Base-by-base conservation (phyloP, 1,140 invertebrate species). In the Gonatopus flavifemur region DNA sequence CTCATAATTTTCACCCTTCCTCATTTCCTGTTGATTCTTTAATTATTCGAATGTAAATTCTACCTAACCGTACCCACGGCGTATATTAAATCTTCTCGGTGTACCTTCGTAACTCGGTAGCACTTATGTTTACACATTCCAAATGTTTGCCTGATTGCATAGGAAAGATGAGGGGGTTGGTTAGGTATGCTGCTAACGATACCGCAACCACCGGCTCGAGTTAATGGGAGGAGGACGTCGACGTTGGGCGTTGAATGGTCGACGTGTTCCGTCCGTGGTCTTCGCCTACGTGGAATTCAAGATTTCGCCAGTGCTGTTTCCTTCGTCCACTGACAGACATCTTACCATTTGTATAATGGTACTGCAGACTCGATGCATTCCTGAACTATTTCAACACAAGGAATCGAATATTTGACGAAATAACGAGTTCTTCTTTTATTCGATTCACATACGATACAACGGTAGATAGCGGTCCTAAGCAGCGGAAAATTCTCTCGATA, bases 101-200 rank as follows among this genome's bases (percentile, higher is more conserved):
- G 36, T 33, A 52, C 40, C 52, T 50, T 45, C 44, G 31, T 46
- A 51, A 43, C 46, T 51, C 45, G 37, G 35, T 43, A 38, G 36
- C 52, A 56, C 56, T 56, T 47, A 60, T 57, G 53, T 57, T 49
- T 61, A 56, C 62, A 61, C 65, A 67, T 64, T 65, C 59, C 62
- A 37, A 59, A 67, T 57, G 54, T 50, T 51, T 25, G 44, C 41
- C 47, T 53, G 41, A 41, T 49, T 45, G 55, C 55, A 49, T 48
- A 54, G 59, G 67, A 67, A n/a, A n/a, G n/a, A n/a, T n/a, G n/a
- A n/a, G n/a, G n/a, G n/a, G n/a, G n/a, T n/a, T 62, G 62, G 70
- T 72, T 67, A 69, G 66, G 67, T 69, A 69, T 70, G 66, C 57
- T 57, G 59, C 69, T 71, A 69, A 72, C 69, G 69, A 72, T 64